Conservation (phyloP, 2,113 vertebrate genomes). For the Lepus timidus region DNA sequence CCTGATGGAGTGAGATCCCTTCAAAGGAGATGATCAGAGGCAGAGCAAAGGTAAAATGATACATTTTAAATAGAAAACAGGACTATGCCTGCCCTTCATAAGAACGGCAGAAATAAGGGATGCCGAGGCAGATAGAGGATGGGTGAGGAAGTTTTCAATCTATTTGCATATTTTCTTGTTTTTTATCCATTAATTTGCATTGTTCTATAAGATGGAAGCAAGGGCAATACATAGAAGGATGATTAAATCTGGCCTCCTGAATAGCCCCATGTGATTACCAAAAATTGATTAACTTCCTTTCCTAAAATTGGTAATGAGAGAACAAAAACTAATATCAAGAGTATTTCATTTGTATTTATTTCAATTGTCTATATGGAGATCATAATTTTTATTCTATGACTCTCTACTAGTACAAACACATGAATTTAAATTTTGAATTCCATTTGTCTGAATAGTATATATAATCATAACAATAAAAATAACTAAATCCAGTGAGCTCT, state of each 20-base stretch:
- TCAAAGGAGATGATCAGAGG: neutral
- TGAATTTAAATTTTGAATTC: slow-evolving; percentile 79
- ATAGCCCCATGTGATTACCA: neutral
- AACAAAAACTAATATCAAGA: slow-evolving; percentile 58
- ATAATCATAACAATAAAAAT: slow-evolving; percentile 81
- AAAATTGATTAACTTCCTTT: slow-evolving; percentile 47
- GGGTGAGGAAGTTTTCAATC: neutral
- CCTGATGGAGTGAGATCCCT: neutral
- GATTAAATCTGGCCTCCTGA: slow-evolving; percentile 34
- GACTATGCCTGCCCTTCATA: neutral
- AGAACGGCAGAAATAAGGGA: neutral
- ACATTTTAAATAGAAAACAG: neutral
- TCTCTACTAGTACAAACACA: slow-evolving; percentile 55
- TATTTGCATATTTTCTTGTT: neutral
- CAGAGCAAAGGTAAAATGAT: neutral
- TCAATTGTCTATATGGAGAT: slow-evolving; percentile 60
- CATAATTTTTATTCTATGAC: slow-evolving; percentile 75
- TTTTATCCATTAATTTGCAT: neutral
- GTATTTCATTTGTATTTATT: slow-evolving; percentile 74
- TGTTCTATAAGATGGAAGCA: neutral
- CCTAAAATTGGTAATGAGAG: slow-evolving; percentile 44
- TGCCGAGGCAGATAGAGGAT: neutral
- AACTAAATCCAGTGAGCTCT: slow-evolving; percentile 78
- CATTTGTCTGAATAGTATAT: slow-evolving; percentile 81
- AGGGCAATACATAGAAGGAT: neutral